These are phyloP conservation scores for Chiloscyllium punctatum DNA, from an alignment of 2,797 vertebrate genomes.

Conservation along the genomic window DNA sequence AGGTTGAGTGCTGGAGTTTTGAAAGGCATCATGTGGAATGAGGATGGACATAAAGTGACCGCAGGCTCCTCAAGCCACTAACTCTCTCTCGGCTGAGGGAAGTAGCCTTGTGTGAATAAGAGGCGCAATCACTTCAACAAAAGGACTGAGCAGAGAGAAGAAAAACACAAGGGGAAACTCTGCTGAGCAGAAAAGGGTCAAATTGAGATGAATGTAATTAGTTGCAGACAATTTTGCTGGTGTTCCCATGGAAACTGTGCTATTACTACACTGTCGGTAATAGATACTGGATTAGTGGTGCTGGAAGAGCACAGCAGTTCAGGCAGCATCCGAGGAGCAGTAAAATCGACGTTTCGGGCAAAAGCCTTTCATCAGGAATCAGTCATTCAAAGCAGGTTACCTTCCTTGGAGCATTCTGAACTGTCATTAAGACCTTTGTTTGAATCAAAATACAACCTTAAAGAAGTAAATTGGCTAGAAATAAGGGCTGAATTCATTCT, in stretches of 20 bases:
- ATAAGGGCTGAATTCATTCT: neutral
- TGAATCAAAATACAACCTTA: neutral
- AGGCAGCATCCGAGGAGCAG: no score
- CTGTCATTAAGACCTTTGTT: slow-evolving; percentile 20
- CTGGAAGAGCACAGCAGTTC: no score
- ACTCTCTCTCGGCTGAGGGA: neutral
- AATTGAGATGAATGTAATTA: slow-evolving; percentile 28
- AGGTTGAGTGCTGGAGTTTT: neutral
- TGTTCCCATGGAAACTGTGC: slow-evolving; percentile 30
- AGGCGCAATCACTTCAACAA: neutral
- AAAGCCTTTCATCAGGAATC: no score
- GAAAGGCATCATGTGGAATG: neutral
- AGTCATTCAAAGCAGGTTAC: neutral
- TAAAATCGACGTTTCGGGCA: no score
- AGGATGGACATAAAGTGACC: neutral
- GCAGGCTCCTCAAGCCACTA: neutral
- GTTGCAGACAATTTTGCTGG: slow-evolving; percentile 33
- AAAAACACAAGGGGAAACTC: neutral
- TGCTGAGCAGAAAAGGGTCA: slow-evolving; percentile 3
- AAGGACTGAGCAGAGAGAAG: neutral
- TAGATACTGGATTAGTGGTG: neutral
- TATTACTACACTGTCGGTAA: neutral
- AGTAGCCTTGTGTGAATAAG: neutral
- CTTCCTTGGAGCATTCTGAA: neutral
- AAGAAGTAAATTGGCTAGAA: neutral